Evolutionary conservation across 1,140 invertebrate genomes (phyloP).

Genomic region (Ceratosolen solmsi): DNA sequence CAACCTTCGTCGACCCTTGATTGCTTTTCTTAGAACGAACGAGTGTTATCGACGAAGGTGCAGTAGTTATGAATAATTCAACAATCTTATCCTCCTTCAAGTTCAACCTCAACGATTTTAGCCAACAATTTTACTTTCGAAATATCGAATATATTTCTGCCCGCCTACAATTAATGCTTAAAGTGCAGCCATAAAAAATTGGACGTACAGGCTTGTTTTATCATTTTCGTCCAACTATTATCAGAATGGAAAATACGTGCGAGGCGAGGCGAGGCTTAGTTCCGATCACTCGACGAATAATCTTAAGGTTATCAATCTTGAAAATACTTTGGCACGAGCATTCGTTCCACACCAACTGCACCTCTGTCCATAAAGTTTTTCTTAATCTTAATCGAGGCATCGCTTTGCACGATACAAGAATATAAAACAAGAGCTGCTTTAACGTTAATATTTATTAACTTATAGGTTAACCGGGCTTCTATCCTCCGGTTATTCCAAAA

Average conservation of each 20-base stretch:
- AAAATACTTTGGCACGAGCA: not conserved
- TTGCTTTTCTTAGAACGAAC: not conserved
- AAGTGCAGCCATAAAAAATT: too few relatives aligned
- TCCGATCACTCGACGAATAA: not conserved
- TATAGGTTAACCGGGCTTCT: not conserved
- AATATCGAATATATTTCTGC: not conserved
- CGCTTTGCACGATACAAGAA: not conserved
- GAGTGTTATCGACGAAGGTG: not conserved
- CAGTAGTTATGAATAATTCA: conserved; percentile 1
- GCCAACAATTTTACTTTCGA: not conserved
- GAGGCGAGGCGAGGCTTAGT: not conserved
- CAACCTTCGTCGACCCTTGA: not conserved
- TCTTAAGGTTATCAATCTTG: not conserved
- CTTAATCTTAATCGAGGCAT: too few relatives aligned
- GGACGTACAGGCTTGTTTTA: not conserved
- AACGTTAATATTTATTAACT: not conserved
- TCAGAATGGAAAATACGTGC: not conserved
- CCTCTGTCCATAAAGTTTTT: too few relatives aligned
- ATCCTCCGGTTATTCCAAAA: not conserved
- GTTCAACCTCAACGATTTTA: not conserved
- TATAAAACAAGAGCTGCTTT: not conserved
- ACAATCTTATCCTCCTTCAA: not conserved
- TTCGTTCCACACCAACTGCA: too few relatives aligned
- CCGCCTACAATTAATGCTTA: not conserved
- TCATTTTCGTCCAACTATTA: not conserved